Evolutionary conservation across 2,113 vertebrate genomes (phyloP).

Genomic region (Neodontobutis hainanensis): DNA sequence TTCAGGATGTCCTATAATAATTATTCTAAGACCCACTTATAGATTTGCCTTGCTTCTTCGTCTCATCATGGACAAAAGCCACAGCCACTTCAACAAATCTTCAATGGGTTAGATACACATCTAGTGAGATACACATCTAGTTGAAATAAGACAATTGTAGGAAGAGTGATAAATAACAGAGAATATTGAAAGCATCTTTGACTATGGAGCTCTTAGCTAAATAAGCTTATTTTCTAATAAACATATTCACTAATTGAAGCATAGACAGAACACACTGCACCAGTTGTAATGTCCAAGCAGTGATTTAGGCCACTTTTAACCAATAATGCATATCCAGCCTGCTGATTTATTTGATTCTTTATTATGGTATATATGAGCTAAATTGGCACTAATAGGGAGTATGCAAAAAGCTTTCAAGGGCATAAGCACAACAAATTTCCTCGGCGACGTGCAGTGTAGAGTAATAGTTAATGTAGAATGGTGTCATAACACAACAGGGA

Average conservation of each 20-base stretch:
- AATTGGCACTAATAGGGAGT: no score
- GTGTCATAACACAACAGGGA: conserved; percentile 16
- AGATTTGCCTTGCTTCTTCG: neutral
- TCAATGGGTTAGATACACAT: conserved; percentile 49
- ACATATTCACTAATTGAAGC: no score
- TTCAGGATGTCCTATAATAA: conserved; percentile 26
- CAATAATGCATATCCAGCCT: no score
- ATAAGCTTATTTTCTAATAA: no score
- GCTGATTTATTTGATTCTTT: no score
- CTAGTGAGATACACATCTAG: conserved; percentile 28
- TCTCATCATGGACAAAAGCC: neutral
- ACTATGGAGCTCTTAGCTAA: conserved; percentile 7
- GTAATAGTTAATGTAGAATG: neutral
- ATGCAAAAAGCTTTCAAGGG: no score
- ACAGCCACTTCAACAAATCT: conserved; percentile 5
- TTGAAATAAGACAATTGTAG: conserved; percentile 59
- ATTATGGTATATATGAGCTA: no score
- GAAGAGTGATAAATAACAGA: conserved; percentile 63
- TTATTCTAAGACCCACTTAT: conserved; percentile 26
- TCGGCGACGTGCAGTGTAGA: neutral
- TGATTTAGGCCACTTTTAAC: no score
- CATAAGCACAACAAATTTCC: no score
- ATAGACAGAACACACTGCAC: no score
- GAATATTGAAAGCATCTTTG: conserved; percentile 40
- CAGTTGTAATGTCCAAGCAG: no score